Evolutionary conservation across 2,888 invertebrate genomes (phyloP).

Genomic region (Adela reaumurella): DNA sequence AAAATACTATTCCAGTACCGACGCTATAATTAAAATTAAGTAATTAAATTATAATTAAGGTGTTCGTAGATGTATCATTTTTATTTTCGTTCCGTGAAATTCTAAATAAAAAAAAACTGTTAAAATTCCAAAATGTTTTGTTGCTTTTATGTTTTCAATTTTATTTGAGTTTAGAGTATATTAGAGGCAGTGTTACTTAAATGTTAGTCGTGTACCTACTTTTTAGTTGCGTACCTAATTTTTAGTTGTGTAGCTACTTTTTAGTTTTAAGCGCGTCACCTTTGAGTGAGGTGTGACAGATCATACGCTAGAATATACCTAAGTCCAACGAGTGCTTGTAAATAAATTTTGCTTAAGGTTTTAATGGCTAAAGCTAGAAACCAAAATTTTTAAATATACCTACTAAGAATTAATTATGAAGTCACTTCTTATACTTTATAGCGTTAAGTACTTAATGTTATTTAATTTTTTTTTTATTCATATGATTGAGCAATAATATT

Average conservation of each 20-base stretch:
- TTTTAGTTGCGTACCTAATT: slow-evolving; percentile 13
- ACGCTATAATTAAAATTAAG: too few relatives aligned
- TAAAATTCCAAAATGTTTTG: slow-evolving; percentile 1
- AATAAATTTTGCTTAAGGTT: slow-evolving; percentile 16
- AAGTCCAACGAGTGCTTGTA: slow-evolving; percentile 51
- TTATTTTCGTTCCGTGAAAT: too few relatives aligned
- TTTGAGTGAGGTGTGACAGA: slow-evolving; percentile 27
- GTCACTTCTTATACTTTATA: neutral
- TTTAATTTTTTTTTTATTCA: neutral
- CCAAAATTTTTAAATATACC: slow-evolving; percentile 20
- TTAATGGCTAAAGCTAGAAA: slow-evolving; percentile 31
- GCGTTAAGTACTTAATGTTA: too few relatives aligned
- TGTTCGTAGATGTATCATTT: too few relatives aligned
- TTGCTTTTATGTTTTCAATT: slow-evolving; percentile 1
- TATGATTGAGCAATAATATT: slow-evolving; percentile 8
- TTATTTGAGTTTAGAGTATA: slow-evolving; percentile 7
- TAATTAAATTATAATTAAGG: too few relatives aligned
- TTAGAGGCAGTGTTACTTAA: slow-evolving; percentile 13
- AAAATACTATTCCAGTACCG: slow-evolving; percentile 24
- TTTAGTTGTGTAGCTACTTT: too few relatives aligned
- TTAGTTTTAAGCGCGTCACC: slow-evolving; percentile 29
- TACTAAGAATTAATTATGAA: neutral
- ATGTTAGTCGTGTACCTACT: slow-evolving; percentile 11
- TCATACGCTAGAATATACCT: slow-evolving; percentile 57
- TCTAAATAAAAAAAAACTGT: neutral